Base-by-base conservation (phyloP, 2,888 invertebrate genomes). In the Gandaritis pyraliata region DNA sequence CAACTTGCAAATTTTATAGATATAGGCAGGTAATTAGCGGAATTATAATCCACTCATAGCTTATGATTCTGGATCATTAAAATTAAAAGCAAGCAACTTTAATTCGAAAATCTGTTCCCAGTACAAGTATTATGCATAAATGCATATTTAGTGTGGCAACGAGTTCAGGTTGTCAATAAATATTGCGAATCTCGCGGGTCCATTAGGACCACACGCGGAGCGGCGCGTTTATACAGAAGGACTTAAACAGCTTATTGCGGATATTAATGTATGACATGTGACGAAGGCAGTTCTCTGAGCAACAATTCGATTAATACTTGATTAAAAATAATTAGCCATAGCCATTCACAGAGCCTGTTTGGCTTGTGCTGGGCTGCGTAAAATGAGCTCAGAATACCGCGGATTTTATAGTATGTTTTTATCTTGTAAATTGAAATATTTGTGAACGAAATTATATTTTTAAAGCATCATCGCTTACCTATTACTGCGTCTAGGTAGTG, bases 121-220 rank as follows among this genome's bases (percentile, higher is more conserved):
- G 49, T 49, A 57, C 59, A 41, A 60, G 39, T 53, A 52, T 76
- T 82, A 78, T 79, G 77, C 82, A 82, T 86, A 81, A 77, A 71
- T 74, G 78, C 77, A 75, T 82, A 80, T 23, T 81, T 72, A 66
- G 67, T 68, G 69, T 72, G 61, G 75, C 78, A 78, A 82, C 78
- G 80, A 78, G 77, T 74, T 72, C 76, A 77, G n/a, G 77, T 83
- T 83, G 81, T 83, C 81, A 83, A 85, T 88, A 88, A 88, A 86
- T 83, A 87, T 87, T 86, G 77, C 82, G 81, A 82, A 85, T 80
- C 71, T 77, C 78, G 70, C 75, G 78, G 75, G 76, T 76, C 75
- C 77, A 75, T 74, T 71, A 69, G 72, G 90, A 86, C 90, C 90
- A 87, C 90, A 90, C 89, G 87, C 83, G 65, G 68, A 58, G 86